Conservation (phyloP, 2,797 vertebrate genomes). For the Peromyscus aztecus region DNA sequence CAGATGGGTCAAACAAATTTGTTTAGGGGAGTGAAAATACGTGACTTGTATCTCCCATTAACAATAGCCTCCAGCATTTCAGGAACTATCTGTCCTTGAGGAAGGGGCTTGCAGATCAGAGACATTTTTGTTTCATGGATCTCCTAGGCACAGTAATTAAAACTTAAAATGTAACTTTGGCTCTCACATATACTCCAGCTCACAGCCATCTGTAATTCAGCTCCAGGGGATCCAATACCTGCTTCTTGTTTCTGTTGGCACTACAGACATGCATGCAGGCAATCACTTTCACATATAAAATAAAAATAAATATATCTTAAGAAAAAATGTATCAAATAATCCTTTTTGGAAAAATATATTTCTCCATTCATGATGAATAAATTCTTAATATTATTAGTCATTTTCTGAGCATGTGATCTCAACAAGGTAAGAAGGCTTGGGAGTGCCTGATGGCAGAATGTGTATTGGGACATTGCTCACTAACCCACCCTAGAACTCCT, state of each 20-base stretch:
- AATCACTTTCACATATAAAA: neutral
- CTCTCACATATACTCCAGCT: neutral
- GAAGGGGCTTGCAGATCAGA: neutral
- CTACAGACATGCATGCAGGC: neutral
- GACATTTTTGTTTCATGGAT: neutral
- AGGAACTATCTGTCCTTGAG: too few species aligned
- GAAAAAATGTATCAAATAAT: neutral
- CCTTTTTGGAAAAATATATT: neutral
- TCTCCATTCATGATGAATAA: neutral
- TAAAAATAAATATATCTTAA: neutral
- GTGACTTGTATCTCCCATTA: neutral
- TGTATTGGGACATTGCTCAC: too few species aligned
- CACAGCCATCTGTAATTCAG: neutral
- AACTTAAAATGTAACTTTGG: neutral
- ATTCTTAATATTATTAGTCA: neutral
- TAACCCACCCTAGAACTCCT: neutral
- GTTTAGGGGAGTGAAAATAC: neutral
- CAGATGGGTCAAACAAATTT: neutral
- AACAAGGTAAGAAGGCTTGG: neutral
- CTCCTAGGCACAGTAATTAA: neutral
- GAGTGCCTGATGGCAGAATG: fast-evolving
- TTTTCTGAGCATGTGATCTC: neutral
- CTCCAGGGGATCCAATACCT: neutral
- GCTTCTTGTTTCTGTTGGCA: neutral
- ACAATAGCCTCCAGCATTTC: too few species aligned